Conservation (phyloP, 2,113 vertebrate genomes). For the Gallinago jamesoni region DNA sequence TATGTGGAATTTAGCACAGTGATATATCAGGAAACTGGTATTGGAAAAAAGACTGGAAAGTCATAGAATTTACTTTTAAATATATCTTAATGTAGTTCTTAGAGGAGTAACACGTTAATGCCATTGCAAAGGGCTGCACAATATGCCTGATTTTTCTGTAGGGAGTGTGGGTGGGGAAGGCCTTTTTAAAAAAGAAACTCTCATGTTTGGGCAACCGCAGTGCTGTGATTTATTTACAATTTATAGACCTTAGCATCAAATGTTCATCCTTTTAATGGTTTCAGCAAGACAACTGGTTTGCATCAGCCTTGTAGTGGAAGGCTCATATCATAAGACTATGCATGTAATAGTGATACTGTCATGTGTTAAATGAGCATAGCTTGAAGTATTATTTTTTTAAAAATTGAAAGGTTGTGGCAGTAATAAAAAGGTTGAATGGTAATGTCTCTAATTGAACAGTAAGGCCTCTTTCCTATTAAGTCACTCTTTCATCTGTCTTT, state of each 20-base stretch:
- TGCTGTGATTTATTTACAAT: slow-evolving; percentile 33
- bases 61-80: slow-evolving; percentile 59
- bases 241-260: slow-evolving; percentile 42
- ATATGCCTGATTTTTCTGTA: not conserved
- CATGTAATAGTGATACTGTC: slow-evolving; percentile 65
- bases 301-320: not conserved
- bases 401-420: slow-evolving; percentile 83
- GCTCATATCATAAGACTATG: slow-evolving; percentile 23
- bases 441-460: slow-evolving; percentile 85
- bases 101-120: slow-evolving; percentile 31
- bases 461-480: slow-evolving; percentile 84
- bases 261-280: slow-evolving; percentile 44
- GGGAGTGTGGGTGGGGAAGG: not conserved
- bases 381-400: slow-evolving; percentile 80
- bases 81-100: slow-evolving; percentile 45
- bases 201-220: not conserved
- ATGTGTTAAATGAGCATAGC: slow-evolving; percentile 78
- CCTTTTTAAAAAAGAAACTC: not conserved
- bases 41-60: slow-evolving; percentile 18
- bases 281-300: slow-evolving; percentile 36
- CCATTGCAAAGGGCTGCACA: not conserved
- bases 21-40: slow-evolving; percentile 41
- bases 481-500: slow-evolving; percentile 98
- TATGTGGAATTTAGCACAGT: slow-evolving; percentile 44
- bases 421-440: slow-evolving; percentile 87